A percentile compares a stretch with the other conserved stretches of the same genome.
phyloP scores from a whole-genome alignment of 2,888 invertebrate species.

The Stenotaenia linearis region DNA sequence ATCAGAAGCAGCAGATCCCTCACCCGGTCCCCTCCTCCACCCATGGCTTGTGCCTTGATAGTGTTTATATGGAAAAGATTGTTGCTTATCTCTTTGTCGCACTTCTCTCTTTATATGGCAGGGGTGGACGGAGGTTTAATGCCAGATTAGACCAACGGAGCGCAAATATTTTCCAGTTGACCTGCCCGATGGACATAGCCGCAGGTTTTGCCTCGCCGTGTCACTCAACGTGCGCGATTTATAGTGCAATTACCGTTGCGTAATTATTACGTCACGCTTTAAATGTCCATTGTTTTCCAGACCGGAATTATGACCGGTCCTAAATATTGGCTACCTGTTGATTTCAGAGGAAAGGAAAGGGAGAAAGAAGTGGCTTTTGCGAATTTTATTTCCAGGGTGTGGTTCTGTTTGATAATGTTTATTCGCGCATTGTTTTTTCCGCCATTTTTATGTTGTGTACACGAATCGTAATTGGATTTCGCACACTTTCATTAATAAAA shows the following conservation, averaged over 20 bases:
- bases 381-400: neutral
- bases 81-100: neutral
- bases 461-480: neutral
- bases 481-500: neutral
- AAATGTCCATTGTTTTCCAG: neutral
- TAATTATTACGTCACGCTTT: neutral
- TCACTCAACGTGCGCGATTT: neutral
- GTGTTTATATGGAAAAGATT: neutral
- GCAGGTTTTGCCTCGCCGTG: neutral
- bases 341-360: neutral
- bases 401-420: neutral
- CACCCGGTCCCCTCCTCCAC: neutral
- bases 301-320: neutral
- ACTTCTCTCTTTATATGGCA: neutral
- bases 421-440: neutral
- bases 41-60: neutral
- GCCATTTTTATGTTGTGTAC: neutral
- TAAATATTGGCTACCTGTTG: neutral
- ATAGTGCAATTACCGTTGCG: neutral
- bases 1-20: slow-evolving; percentile 3
- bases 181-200: neutral
- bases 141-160: neutral
- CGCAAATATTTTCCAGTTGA: neutral
- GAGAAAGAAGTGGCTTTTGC: neutral
- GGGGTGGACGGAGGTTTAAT: neutral